A percentile compares a stretch with the other conserved stretches of the same genome.
Conservation (phyloP, 2,113 vertebrate species). For the Azemiops feae region DNA sequence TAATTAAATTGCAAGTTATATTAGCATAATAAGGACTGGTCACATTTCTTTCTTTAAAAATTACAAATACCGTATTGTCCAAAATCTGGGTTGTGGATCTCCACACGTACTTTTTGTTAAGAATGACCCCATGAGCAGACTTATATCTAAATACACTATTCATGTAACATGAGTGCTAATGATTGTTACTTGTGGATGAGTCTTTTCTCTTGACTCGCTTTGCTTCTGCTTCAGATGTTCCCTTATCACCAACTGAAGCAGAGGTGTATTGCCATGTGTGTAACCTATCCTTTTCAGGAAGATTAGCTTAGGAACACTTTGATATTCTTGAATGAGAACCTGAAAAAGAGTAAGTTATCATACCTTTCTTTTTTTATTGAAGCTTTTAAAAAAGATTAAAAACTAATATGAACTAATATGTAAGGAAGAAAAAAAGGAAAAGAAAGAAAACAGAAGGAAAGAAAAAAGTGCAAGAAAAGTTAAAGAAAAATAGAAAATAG, state of each 20-base stretch:
- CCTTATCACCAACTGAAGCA: neutral
- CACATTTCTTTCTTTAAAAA: neutral
- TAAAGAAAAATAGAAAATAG: neutral
- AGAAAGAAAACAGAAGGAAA: neutral
- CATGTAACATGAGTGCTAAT: neutral
- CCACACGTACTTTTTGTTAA: neutral
- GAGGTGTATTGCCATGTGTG: neutral
- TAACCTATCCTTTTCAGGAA: neutral
- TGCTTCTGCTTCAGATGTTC: neutral
- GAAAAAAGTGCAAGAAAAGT: neutral
- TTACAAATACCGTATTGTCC: neutral
- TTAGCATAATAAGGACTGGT: neutral
- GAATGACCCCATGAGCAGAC: neutral
- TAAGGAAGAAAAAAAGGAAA: neutral
- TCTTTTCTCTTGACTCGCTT: neutral
- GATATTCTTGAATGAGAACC: neutral
- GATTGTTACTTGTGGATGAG: neutral
- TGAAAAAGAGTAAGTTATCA: neutral
- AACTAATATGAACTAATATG: neutral
- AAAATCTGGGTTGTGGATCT: neutral
- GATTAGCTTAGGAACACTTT: neutral
- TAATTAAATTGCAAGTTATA: neutral
- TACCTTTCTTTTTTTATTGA: neutral
- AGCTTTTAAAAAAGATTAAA: neutral
- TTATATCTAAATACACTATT: neutral